phyloP scores from a whole-genome alignment of 2,888 invertebrate species.

The Tetranychus truncatus region DNA sequence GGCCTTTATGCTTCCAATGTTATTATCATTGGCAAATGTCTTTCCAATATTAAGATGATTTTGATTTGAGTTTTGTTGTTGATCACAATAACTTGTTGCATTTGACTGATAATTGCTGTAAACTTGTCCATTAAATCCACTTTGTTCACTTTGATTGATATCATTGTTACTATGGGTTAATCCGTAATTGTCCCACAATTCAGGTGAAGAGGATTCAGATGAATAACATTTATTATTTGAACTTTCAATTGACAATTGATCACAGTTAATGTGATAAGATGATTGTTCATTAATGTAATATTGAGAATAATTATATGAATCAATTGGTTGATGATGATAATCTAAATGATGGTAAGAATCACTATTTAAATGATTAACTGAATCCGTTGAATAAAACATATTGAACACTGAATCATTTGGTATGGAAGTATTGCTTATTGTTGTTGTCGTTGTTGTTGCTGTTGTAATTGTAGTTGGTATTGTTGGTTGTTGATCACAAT shows the following conservation, averaged over 20 bases:
- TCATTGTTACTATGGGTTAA: neutral
- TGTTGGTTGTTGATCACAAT: neutral
- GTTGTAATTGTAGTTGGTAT: neutral
- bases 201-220: neutral
- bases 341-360: neutral
- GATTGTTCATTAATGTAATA: neutral
- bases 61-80: too few relatives aligned
- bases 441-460: neutral
- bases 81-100: too few relatives aligned
- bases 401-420: neutral
- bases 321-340: neutral
- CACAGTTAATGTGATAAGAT: neutral
- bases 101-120: too few relatives aligned
- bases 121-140: too few relatives aligned
- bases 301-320: neutral
- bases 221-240: neutral
- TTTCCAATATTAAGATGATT: too few relatives aligned
- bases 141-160: too few relatives aligned
- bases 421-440: neutral
- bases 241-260: neutral
- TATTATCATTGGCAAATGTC: too few relatives aligned
- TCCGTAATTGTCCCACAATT: neutral
- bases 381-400: too few relatives aligned
- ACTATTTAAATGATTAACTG: neutral
- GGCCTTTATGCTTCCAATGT: too few relatives aligned